These are phyloP conservation scores for Aphelocoma coerulescens DNA, from an alignment of 2,113 vertebrate genomes.

Conservation along the genomic window DNA sequence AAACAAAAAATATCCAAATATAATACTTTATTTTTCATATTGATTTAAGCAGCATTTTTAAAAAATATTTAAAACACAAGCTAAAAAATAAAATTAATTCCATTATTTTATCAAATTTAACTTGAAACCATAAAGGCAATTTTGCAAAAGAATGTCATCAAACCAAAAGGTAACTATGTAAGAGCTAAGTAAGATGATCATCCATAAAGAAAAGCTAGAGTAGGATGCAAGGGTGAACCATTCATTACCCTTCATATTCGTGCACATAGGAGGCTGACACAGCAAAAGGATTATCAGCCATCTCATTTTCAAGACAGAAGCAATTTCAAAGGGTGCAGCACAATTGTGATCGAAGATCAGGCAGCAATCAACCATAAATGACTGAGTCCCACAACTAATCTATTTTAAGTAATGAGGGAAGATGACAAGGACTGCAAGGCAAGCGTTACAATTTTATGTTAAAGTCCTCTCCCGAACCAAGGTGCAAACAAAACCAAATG, in stretches of 20 bases:
- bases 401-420: background rate
- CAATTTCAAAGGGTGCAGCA: background rate
- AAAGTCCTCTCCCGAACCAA: background rate
- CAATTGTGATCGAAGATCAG: background rate
- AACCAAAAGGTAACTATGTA: background rate
- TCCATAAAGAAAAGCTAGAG: background rate
- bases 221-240: background rate
- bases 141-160: background rate
- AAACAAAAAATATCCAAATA: background rate
- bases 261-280: background rate
- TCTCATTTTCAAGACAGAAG: background rate
- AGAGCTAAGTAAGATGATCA: background rate
- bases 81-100: background rate
- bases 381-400: background rate
- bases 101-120: background rate
- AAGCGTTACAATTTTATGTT: rapidly evolving
- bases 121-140: background rate
- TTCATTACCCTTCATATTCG: background rate
- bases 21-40: background rate
- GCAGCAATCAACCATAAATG: background rate
- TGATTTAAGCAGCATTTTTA: background rate
- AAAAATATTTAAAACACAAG: background rate
- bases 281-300: background rate
- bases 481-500: background rate
- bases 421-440: background rate